Evolutionary conservation across 2,888 invertebrate species (phyloP), one percentile per base, ranked within the genome.

Genomic region (Chesias legatella): DNA sequence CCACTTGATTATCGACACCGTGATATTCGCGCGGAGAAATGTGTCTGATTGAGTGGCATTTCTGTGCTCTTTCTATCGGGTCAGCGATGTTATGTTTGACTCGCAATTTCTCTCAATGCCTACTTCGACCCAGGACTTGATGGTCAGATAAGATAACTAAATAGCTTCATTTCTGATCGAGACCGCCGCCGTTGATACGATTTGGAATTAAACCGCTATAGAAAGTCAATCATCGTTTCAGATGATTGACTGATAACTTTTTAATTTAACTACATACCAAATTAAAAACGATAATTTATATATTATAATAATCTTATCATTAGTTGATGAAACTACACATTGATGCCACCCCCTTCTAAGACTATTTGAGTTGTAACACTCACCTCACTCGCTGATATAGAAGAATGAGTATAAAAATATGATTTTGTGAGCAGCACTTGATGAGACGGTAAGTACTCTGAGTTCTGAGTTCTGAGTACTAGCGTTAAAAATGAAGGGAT

Each of bases 1-100:
- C 66, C 69, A 68, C 67, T 64, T 74, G 71, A 62, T 69, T 62
- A 70, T 74, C 20, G 17, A 32, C 10, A 27, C 28, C 80, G 76
- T 80, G 79, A 82, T 79, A 78, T 79, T 81, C 68, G 75, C 77
- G 71, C 66, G 64, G 79, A 73, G 77, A 83, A 78, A 81, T 79
- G 73, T 63, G 48, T 61, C 53, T 63, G 69, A 70, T 74, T 81
- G 83, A 84, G 67, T 78, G 81, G 72, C 78, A 64, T 68, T 61
- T 66, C 59, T 63, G 56, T 66, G 71, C 58, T 66, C 44, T 54
- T 52, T 58, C 49, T 61, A 70, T 64, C 67, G 66, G 81, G 81
- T 79, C 83, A 79, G 51, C 67, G 65, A 67, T 66, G 77, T 64
- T 75, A 74, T 69, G 78, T 67, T 63, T 70, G 63, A 70, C 67